Percentiles rank a stretch among this genome's conserved stretches.
Evolutionary conservation across 2,797 vertebrate genomes (phyloP).

Genomic region (Clarias platycephalus): DNA sequence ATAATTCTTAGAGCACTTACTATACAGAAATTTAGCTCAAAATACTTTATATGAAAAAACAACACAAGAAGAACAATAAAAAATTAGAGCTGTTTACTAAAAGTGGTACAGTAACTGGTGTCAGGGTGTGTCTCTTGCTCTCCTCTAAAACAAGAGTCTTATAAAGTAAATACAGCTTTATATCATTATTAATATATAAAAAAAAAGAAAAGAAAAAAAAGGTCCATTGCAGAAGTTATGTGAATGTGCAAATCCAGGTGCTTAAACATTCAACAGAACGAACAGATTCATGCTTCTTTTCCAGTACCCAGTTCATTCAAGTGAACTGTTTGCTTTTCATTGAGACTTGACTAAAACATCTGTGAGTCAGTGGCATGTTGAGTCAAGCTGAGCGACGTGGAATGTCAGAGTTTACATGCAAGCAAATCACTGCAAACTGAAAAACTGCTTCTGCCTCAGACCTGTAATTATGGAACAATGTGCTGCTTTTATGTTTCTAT

Average conservation of each 20-base stretch:
- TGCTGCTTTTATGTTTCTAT: neutral
- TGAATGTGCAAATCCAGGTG: neutral
- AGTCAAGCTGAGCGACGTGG: neutral
- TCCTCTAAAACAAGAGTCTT: neutral
- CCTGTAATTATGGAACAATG: neutral
- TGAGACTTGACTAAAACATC: neutral
- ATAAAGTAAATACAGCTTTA: neutral
- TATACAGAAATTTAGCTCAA: neutral
- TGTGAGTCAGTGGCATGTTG: conserved; percentile 5
- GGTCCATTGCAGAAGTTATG: neutral
- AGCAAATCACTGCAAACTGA: conserved; percentile 1
- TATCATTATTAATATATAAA: neutral
- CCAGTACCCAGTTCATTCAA: neutral
- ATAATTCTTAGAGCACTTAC: neutral
- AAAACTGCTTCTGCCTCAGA: neutral
- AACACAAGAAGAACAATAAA: neutral
- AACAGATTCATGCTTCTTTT: neutral
- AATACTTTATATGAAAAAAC: neutral
- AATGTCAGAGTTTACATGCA: conserved; percentile 27
- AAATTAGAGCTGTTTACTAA: neutral
- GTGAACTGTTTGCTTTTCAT: neutral
- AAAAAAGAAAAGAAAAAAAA: neutral
- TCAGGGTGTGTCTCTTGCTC: neutral
- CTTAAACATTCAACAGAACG: neutral
- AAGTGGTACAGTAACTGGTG: neutral